Percentiles rank a stretch among this genome's conserved stretches.
Conservation (phyloP, 2,888 invertebrate genomes). For the Aspidiotus rigidus region DNA sequence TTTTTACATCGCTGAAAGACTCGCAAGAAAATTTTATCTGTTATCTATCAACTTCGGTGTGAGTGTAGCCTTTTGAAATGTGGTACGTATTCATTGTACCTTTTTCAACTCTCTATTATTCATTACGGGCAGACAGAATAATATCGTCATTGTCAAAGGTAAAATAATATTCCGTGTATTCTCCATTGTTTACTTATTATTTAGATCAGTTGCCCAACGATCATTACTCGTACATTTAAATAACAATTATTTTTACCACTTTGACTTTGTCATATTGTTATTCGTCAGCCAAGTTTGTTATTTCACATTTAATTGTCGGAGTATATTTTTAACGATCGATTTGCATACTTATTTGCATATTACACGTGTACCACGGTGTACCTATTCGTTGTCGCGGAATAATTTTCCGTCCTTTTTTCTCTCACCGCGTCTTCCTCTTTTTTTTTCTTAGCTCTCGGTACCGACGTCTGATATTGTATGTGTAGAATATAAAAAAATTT, state of each 20-base stretch:
- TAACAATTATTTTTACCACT: slow-evolving; percentile 4
- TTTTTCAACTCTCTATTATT: not conserved
- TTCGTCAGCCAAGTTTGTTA: slow-evolving; percentile 2
- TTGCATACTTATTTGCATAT: slow-evolving; percentile 20
- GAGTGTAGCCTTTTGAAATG: slow-evolving; percentile 1
- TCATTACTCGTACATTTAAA: not conserved
- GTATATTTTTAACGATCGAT: slow-evolving; percentile 8
- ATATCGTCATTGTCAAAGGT: slow-evolving; percentile 4
- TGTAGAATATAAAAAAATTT: not conserved
- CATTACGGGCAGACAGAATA: slow-evolving; percentile 4
- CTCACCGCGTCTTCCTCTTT: not conserved
- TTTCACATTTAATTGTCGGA: slow-evolving; percentile 1
- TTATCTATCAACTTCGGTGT: not conserved
- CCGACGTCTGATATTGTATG: no score
- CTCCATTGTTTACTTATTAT: slow-evolving; percentile 1
- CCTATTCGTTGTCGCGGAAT: slow-evolving; percentile 2
- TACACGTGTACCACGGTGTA: slow-evolving; percentile 21
- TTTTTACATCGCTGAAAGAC: not conserved
- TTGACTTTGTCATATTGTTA: slow-evolving; percentile 4
- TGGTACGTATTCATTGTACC: not conserved
- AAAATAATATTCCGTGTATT: not conserved
- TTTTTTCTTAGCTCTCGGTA: no score
- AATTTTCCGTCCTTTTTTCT: slow-evolving; percentile 4
- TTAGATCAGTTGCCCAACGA: slow-evolving; percentile 1
- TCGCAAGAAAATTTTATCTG: not conserved